These are phyloP conservation scores for Venusia cambrica DNA, from an alignment of 2,888 invertebrate genomes.

Conservation along the genomic window DNA sequence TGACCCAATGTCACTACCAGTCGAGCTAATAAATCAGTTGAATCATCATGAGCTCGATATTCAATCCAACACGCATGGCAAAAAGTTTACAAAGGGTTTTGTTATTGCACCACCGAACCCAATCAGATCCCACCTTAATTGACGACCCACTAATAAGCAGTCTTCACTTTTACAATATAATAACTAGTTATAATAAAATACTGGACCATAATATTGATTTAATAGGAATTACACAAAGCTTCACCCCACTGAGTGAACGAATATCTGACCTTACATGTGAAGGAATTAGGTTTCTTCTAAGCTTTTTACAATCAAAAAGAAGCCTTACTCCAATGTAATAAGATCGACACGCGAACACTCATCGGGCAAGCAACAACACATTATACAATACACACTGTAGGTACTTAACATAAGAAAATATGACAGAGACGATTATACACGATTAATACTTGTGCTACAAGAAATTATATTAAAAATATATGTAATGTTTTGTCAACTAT, in stretches of 20 bases:
- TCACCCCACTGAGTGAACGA: constrained; percentile 32
- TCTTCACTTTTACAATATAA: constrained; percentile 64
- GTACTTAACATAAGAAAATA: constrained; percentile 13
- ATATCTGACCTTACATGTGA: constrained; percentile 33
- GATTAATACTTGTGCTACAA: constrained; percentile 25
- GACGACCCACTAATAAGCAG: constrained; percentile 75
- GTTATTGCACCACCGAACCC: constrained; percentile 35
- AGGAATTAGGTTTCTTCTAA: constrained; percentile 13
- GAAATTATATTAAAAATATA: constrained; percentile 31
- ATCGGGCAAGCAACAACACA: constrained; percentile 15
- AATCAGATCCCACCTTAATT: constrained; percentile 57
- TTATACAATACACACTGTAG: constrained; percentile 20
- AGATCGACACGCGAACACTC: constrained; percentile 10
- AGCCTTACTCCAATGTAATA: constrained; percentile 4
- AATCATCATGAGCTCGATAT: too few relatives aligned
- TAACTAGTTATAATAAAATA: constrained; percentile 68
- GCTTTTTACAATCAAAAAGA: constrained; percentile 10
- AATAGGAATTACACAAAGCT: constrained; percentile 61
- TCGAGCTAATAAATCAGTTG: too few relatives aligned
- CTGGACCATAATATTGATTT: constrained; percentile 75
- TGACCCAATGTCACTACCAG: too few relatives aligned
- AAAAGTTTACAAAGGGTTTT: too few relatives aligned
- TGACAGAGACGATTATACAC: constrained; percentile 15
- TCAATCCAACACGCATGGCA: too few relatives aligned
- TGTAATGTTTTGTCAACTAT: constrained; percentile 29